Evolutionary conservation across 2,888 invertebrate species (phyloP).

Genomic region (Pollenia griseotomentosa): DNA sequence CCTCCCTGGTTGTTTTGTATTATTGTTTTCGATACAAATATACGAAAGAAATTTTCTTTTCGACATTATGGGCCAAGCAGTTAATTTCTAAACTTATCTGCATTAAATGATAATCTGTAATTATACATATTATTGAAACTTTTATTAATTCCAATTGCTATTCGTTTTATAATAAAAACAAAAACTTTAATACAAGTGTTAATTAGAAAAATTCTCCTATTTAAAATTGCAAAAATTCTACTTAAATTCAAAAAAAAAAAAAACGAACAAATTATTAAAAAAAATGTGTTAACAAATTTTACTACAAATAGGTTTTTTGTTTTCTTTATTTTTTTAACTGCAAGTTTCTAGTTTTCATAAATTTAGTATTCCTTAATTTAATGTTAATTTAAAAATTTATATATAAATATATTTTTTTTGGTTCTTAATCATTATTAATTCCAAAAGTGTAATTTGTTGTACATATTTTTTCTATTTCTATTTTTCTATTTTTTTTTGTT

Average conservation of each 20-base stretch:
- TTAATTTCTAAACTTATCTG: too few species aligned
- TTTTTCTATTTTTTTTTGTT: background rate
- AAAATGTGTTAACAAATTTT: conserved; percentile 58
- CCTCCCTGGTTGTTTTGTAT: too few species aligned
- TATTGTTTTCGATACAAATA: too few species aligned
- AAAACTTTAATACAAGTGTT: too few species aligned
- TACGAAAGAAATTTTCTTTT: too few species aligned
- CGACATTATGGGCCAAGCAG: too few species aligned
- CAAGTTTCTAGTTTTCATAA: conserved; percentile 24
- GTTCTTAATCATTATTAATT: conserved; percentile 45
- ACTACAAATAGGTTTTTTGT: conserved; percentile 10
- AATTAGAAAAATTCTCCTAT: too few species aligned
- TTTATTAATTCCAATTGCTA: too few species aligned
- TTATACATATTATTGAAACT: too few species aligned
- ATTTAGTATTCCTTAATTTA: conserved; percentile 46
- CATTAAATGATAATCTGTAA: too few species aligned
- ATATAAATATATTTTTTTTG: background rate
- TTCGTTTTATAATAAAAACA: too few species aligned
- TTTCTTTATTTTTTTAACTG: background rate
- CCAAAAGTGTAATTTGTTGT: conserved; percentile 67
- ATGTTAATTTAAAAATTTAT: conserved; percentile 48
- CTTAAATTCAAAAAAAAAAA: background rate
- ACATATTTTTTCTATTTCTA: conserved; percentile 24
- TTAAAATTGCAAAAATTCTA: too few species aligned
- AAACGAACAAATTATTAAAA: conserved; percentile 28